These are phyloP conservation scores for Litoditis marina DNA, from an alignment of 2,888 invertebrate genomes.

Conservation along the genomic window DNA sequence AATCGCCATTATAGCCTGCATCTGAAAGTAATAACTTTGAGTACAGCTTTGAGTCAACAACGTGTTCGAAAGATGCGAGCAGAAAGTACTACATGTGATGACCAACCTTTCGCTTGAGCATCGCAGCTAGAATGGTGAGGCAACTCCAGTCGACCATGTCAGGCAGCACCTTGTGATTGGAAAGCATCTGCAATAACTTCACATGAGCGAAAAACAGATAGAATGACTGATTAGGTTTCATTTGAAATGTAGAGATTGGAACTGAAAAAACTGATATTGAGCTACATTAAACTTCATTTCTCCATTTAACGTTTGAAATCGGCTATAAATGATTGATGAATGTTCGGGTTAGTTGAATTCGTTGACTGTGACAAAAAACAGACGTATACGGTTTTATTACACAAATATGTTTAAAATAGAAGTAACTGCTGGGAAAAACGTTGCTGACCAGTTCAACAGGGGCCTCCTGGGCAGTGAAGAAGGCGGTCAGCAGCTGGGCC, in stretches of 20 bases:
- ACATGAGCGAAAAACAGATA: too few relatives aligned
- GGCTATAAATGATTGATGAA: too few relatives aligned
- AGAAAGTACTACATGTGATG: too few relatives aligned
- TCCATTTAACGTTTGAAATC: too few relatives aligned
- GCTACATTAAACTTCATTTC: background rate
- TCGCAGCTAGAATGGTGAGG: background rate
- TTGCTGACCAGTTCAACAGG: constrained; percentile 11
- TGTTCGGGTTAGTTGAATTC: too few relatives aligned
- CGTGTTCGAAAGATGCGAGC: too few relatives aligned
- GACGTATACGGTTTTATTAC: too few relatives aligned
- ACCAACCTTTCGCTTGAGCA: constrained; percentile 13
- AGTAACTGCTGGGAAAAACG: too few relatives aligned
- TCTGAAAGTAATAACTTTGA: background rate
- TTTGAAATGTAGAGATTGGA: too few relatives aligned
- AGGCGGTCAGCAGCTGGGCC: constrained; percentile 6
- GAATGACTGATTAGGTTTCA: too few relatives aligned
- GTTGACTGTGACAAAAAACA: too few relatives aligned
- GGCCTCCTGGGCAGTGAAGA: constrained; percentile 13
- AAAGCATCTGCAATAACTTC: constrained; percentile 11
- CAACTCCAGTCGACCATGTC: constrained; percentile 11
- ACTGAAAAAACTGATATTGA: too few relatives aligned
- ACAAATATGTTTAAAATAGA: background rate
- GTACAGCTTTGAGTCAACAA: background rate
- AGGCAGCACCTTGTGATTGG: constrained; percentile 3
- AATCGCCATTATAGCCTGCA: constrained; percentile 16